Evolutionary conservation across 1,140 invertebrate species (phyloP), one percentile per base, ranked within the genome.

Genomic region (Hyposmocoma kahamanoa): DNA sequence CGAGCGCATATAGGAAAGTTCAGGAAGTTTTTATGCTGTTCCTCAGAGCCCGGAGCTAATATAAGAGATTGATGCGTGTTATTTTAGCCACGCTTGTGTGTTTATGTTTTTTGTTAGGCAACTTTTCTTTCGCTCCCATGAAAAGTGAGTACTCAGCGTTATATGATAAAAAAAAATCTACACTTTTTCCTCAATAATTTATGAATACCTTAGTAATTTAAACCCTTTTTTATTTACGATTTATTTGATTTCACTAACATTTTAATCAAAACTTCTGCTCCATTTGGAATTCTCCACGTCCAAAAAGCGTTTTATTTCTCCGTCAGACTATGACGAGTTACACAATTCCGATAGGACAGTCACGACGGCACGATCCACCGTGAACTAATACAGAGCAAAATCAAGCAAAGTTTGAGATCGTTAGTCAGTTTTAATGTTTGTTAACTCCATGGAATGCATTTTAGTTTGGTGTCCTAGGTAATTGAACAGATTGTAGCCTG

Each of bases 11-110:
- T 81, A 78, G 72, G 67, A 78, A 80, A 81, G 58, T 74, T 79
- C 53, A 56, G 70, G 71, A 77, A 80, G 63, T 81, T 83, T 84
- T 84, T 83, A 83, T 83, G 67, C 70, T 76, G 75, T 74, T 79
- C 56, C 67, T 50, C 58, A 56, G 62, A 67, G 67, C 61, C 58
- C 53, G 48, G 58, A 56, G 64, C 60, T 71, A 75, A 74, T 79
- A 79, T 81, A 64, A 65, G 62, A 71, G 68, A 82, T 76, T 75
- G 70, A 78, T 81, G 69, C 47, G 57, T 68, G 61, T 73, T 80
- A 78, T 73, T 76, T 36, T 15, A 36, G 32, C 2, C 32, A 17
- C 15, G 32, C 2, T 36, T 36, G 5, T 34, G 30, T 36, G 32
- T 36, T 3, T 17, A 17, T 17, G 18, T 15, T 9, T 17, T 36